Evolutionary conservation across 2,797 vertebrate species (phyloP), one percentile per base, ranked within the genome.

Genomic region (Chaenodraco wilsoni): DNA sequence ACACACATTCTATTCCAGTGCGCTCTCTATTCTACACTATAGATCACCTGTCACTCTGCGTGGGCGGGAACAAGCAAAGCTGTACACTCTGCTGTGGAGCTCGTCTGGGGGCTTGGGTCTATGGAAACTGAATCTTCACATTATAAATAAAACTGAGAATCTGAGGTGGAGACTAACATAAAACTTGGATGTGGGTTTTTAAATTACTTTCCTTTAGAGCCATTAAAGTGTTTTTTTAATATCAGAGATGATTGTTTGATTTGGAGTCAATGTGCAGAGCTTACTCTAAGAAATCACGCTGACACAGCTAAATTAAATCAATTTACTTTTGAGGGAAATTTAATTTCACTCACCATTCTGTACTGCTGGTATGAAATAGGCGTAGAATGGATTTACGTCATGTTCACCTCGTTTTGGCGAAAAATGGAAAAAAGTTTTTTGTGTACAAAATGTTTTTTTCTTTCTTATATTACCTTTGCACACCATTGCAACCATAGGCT

Each of bases 1-100:
- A 33, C 33, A 33, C 33, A 33, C 68, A 65, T 77, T 79, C 54
- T 68, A 31, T 76, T 63, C 45, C 45, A 68, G 60, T 41, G 33
- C 65, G 65, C 57, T 69, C 64, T 66, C 50, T 66, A 46, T 71
- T 71, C 79, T 79, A 59, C 63, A 61, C 70, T 84, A 80, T 76
- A 75, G 83, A 88, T 83, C 79, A 69, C 81, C 77, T 84, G 45
- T 87, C 63, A 63, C 72, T 73, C 66, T 65, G 81, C 65, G 87
- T 88, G 78, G 87, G 88, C 50, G 74, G 72, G 62, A 71, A 78
- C 79, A 67, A 71, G 77, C 74, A 51, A 56, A n/a, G 15, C 60
- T 64, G 72, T 31, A 54, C 64, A 56, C 72, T 44, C 33, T 40
- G 74, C 83, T 60, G 66, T 50, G 14, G 50, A 52, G 60, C 66